Conservation (phyloP, 2,888 invertebrate species). For the Cotesia congregata region DNA sequence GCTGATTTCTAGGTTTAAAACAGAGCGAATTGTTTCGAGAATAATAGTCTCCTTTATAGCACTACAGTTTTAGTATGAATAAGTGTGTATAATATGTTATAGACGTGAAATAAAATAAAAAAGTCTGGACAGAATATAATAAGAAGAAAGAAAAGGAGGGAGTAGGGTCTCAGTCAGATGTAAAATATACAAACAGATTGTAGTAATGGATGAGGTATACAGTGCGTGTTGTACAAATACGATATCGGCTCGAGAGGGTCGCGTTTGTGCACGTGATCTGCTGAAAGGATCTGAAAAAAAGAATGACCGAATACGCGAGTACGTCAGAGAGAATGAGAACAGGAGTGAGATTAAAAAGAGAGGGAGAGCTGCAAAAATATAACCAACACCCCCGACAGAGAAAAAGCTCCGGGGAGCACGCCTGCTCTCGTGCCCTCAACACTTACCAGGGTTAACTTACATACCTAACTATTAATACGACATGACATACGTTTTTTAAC, state of each 20-base stretch:
- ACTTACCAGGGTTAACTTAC: conserved; percentile 64
- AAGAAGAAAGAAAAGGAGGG: conserved; percentile 50
- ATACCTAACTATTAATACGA: conserved; percentile 51
- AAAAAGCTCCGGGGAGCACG: conserved; percentile 53
- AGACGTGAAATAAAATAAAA: conserved; percentile 37
- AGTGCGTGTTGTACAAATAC: conserved; percentile 68
- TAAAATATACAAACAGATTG: conserved; percentile 67
- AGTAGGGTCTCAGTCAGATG: conserved; percentile 24
- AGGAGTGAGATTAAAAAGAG: neutral
- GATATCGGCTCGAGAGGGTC: conserved; percentile 65
- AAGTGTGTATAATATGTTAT: neutral
- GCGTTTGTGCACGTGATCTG: conserved; percentile 62
- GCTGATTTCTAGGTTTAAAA: neutral
- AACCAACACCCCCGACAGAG: conserved; percentile 67
- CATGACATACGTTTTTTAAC: conserved; percentile 45
- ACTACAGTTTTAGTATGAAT: neutral
- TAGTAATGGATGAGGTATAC: conserved; percentile 65
- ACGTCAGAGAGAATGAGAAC: neutral
- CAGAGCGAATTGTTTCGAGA: conserved; percentile 59
- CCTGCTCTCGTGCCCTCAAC: conserved; percentile 55
- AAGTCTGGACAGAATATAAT: conserved; percentile 23
- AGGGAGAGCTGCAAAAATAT: conserved; percentile 48
- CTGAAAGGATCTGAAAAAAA: conserved; percentile 56
- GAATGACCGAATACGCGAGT: neutral
- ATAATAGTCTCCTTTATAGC: conserved; percentile 54